Percentiles rank a stretch among this genome's conserved stretches.
Conservation (phyloP, 1,140 invertebrate genomes). For the Drosophila lowei region DNA sequence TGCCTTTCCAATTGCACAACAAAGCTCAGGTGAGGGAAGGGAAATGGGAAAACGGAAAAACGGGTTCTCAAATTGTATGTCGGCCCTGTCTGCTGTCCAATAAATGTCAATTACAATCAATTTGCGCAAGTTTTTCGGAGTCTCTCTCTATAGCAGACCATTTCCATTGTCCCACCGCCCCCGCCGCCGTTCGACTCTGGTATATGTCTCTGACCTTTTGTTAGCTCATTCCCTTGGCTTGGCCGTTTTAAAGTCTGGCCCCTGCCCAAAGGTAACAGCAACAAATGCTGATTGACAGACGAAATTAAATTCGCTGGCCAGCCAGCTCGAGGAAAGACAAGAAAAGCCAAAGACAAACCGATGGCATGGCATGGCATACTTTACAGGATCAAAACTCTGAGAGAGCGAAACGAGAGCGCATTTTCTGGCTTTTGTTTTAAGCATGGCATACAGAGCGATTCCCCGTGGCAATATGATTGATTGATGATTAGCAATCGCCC, state of each 20-base stretch:
- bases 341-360: slow-evolving; percentile 16
- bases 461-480: slow-evolving; percentile 62
- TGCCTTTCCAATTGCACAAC: not conserved
- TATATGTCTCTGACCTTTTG: slow-evolving; percentile 16
- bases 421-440: slow-evolving; percentile 53
- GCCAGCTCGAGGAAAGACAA: slow-evolving; percentile 12
- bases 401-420: slow-evolving; percentile 11
- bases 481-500: slow-evolving; percentile 59
- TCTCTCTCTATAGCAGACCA: slow-evolving; percentile 7
- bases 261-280: not conserved
- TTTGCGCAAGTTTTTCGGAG: slow-evolving; percentile 46
- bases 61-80: slow-evolving; percentile 5
- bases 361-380: slow-evolving; percentile 17
- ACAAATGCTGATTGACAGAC: slow-evolving; percentile 59
- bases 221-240: not conserved
- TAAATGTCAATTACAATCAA: slow-evolving; percentile 72
- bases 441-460: slow-evolving; percentile 31
- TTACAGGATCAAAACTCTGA: slow-evolving; percentile 16
- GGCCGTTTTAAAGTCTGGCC: slow-evolving; percentile 34
- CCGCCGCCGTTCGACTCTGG: not conserved
- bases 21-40: not conserved
- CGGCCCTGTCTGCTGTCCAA: slow-evolving; percentile 57
- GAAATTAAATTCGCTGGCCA: slow-evolving; percentile 44
- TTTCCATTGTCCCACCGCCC: not conserved
- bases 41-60: not conserved